These are phyloP conservation scores for Montipora cactus DNA, from an alignment of 64 coral and sea anemone species.

Conservation along the genomic window DNA sequence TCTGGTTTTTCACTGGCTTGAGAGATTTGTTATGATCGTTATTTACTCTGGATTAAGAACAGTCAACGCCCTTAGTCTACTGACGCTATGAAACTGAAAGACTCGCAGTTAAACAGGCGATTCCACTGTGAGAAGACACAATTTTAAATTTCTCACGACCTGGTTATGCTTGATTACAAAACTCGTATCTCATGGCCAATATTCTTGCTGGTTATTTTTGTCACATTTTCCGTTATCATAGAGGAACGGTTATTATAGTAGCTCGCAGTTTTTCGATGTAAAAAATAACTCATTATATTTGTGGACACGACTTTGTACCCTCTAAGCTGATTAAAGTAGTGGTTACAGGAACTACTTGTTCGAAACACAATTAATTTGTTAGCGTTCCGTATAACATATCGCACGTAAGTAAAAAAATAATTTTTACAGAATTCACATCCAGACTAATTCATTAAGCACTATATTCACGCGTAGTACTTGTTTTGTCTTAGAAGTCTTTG, in stretches of 20 bases:
- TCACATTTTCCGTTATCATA: background rate
- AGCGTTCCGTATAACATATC: background rate
- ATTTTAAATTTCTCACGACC: conserved; percentile 3
- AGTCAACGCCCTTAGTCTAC: background rate
- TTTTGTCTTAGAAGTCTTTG: background rate
- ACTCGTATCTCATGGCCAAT: background rate
- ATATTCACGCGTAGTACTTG: background rate
- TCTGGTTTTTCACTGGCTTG: too few relatives aligned
- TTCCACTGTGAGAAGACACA: background rate
- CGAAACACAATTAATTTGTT: background rate
- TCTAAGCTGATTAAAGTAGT: background rate
- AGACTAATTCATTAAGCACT: background rate
- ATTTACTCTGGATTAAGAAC: too few relatives aligned
- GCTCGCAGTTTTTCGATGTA: background rate
- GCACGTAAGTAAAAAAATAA: background rate
- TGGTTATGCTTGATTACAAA: background rate
- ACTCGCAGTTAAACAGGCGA: background rate
- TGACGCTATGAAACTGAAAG: background rate
- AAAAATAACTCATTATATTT: background rate
- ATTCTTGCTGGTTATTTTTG: conserved; percentile 1
- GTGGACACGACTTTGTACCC: background rate
- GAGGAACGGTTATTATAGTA: background rate
- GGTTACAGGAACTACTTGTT: background rate
- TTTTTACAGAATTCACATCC: background rate
- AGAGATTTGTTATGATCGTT: too few relatives aligned